Conservation (phyloP, 2,888 invertebrate species). For the Pocota personata region DNA sequence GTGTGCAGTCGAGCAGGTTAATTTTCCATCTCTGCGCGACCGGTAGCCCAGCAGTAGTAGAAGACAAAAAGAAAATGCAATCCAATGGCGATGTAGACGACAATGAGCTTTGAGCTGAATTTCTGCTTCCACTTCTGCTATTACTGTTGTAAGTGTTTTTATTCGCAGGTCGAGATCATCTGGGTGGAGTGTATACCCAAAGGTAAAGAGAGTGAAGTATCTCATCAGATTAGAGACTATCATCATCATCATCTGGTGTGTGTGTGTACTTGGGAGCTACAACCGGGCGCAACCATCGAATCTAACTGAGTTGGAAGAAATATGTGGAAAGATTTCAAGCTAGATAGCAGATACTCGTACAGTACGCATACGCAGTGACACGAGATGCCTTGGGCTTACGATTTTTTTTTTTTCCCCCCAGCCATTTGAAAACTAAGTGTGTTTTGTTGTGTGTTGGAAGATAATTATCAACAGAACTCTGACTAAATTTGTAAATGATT, state of each 20-base stretch:
- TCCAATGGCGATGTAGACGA: conserved; percentile 23
- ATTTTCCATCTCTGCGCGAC: conserved; percentile 50
- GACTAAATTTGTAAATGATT: conserved; percentile 59
- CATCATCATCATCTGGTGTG: conserved; percentile 55
- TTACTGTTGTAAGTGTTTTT: conserved; percentile 47
- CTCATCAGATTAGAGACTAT: conserved; percentile 70
- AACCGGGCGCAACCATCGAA: conserved; percentile 57
- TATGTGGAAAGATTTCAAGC: conserved; percentile 70
- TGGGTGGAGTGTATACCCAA: conserved; percentile 46
- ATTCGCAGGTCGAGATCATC: conserved; percentile 67
- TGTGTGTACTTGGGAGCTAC: conserved; percentile 45
- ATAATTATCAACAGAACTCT: conserved; percentile 61
- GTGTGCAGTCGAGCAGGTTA: conserved; percentile 68
- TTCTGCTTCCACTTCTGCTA: conserved; percentile 38
- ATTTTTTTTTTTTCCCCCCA: conserved; percentile 3
- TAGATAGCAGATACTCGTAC: conserved; percentile 68
- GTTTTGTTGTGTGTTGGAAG: conserved; percentile 37
- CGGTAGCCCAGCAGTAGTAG: conserved; percentile 20
- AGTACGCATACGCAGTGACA: conserved; percentile 65
- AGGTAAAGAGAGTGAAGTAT: conserved; percentile 63
- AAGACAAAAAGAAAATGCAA: conserved; percentile 14
- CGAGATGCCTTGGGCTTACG: conserved; percentile 47
- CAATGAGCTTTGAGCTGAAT: conserved; percentile 63
- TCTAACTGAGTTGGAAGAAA: conserved; percentile 60
- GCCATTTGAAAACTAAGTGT: conserved; percentile 31